Conservation (phyloP, 2,888 invertebrate species). For the Coleophora flavipennella region DNA sequence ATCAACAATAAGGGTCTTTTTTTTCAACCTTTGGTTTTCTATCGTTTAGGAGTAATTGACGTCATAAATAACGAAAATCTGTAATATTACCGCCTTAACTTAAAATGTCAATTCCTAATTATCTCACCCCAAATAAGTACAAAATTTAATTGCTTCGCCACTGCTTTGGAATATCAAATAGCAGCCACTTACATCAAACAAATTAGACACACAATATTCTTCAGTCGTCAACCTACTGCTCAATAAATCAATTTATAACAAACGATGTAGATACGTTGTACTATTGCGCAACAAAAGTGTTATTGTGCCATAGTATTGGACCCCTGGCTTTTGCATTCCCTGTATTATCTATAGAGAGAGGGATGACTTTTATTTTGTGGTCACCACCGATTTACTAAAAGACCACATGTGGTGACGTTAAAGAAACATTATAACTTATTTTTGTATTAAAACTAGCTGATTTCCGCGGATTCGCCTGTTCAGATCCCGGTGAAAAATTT, state of each 20-base stretch:
- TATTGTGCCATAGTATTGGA: background rate
- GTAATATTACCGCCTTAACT: too few relatives aligned
- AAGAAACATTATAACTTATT: too few relatives aligned
- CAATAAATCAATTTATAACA: conserved; percentile 21
- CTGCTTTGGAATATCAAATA: background rate
- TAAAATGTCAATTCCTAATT: too few relatives aligned
- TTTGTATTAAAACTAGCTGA: too few relatives aligned
- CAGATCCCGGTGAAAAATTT: too few relatives aligned
- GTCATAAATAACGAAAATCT: too few relatives aligned
- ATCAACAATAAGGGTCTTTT: too few relatives aligned
- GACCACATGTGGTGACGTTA: conserved; percentile 24
- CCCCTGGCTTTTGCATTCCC: background rate
- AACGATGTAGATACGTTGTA: conserved; percentile 13
- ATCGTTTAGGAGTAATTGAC: too few relatives aligned
- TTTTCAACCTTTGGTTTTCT: too few relatives aligned
- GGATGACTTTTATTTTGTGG: conserved; percentile 17
- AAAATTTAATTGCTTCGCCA: background rate
- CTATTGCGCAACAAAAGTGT: background rate
- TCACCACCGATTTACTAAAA: conserved; percentile 11
- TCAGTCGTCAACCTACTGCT: conserved; percentile 10
- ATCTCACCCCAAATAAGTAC: background rate
- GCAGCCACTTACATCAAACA: background rate
- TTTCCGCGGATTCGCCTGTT: too few relatives aligned
- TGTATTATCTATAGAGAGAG: too few relatives aligned
- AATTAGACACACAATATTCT: conserved; percentile 4